Percentiles rank a stretch among this genome's conserved stretches.
These are phyloP conservation scores for Actinia equina DNA, from an alignment of 64 coral and sea anemone genomes.

Conservation along the genomic window DNA sequence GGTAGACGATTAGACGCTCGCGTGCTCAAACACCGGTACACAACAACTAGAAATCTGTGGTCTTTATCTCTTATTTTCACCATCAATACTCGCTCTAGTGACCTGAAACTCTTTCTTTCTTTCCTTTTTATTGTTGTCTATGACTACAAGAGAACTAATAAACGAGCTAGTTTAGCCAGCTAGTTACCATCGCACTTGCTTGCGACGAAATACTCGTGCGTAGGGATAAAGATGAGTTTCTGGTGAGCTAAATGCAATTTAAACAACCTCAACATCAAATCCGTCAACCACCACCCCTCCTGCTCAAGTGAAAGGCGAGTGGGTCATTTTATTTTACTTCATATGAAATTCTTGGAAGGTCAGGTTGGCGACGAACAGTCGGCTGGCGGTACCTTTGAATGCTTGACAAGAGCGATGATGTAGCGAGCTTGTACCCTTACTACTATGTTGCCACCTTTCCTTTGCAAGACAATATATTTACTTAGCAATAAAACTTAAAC, in stretches of 20 bases:
- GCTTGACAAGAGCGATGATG: constrained; percentile 34
- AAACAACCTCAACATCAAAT: constrained; percentile 3
- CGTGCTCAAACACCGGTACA: background rate
- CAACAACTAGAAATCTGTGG: constrained; percentile 16
- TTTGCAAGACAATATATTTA: constrained; percentile 65
- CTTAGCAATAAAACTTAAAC: constrained; percentile 60
- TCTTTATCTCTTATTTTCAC: constrained; percentile 8
- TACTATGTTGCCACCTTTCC: constrained; percentile 4
- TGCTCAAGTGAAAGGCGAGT: constrained; percentile 13
- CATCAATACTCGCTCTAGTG: constrained; percentile 33
- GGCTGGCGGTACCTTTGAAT: constrained; percentile 92
- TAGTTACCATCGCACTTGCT: background rate
- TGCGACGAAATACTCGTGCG: background rate
- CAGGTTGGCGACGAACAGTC: constrained; percentile 82
- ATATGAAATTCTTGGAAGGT: constrained; percentile 90
- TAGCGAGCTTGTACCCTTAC: constrained; percentile 5
- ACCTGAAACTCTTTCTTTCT: constrained; percentile 34
- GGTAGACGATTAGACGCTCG: constrained; percentile 27
- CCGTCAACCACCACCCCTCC: constrained; percentile 9
- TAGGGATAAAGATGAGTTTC: background rate
- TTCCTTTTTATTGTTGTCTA: constrained; percentile 30
- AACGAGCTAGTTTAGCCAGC: constrained; percentile 26
- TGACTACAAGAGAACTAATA: constrained; percentile 26
- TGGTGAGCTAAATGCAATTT: background rate
- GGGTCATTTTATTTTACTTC: constrained; percentile 80